Evolutionary conservation across 37 sponge, comb jelly and placozoan species (phyloP).

Genomic region (Lycopodina hypogea): DNA sequence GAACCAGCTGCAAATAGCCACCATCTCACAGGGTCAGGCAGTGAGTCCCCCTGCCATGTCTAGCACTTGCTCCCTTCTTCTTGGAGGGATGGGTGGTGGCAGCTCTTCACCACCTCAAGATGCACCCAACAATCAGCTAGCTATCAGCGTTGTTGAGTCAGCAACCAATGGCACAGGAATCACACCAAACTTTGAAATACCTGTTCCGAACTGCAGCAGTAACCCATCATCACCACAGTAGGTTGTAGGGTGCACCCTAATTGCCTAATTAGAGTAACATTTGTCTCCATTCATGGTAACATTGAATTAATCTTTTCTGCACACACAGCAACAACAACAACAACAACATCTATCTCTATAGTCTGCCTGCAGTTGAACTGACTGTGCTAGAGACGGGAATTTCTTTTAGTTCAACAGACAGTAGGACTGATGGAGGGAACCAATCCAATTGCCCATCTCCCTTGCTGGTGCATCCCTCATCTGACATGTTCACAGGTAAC

Average conservation of each 20-base stretch:
- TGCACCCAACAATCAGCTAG: not conserved
- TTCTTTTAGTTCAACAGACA: too few species aligned
- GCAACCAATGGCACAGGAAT: not conserved
- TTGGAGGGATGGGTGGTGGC: not conserved
- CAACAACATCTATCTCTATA: too few species aligned
- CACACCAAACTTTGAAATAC: not conserved
- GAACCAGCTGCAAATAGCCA: conserved; percentile 61
- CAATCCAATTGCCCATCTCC: too few species aligned
- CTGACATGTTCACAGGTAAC: too few species aligned
- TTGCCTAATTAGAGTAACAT: not conserved
- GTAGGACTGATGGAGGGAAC: too few species aligned
- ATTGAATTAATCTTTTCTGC: too few species aligned
- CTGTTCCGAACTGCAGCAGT: not conserved
- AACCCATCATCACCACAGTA: not conserved
- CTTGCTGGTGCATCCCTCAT: too few species aligned
- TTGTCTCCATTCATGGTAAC: too few species aligned
- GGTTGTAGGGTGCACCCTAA: too few species aligned
- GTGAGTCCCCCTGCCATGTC: not conserved
- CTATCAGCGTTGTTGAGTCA: not conserved
- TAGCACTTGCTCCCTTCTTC: not conserved
- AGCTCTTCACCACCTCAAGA: not conserved
- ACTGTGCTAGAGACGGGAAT: too few species aligned
- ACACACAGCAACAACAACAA: too few species aligned
- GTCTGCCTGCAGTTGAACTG: too few species aligned
- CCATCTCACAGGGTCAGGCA: conserved; percentile 17